Evolutionary conservation across 2,888 invertebrate genomes (phyloP), one percentile per base, ranked within the genome.

Genomic region (Heliconius ethilla): DNA sequence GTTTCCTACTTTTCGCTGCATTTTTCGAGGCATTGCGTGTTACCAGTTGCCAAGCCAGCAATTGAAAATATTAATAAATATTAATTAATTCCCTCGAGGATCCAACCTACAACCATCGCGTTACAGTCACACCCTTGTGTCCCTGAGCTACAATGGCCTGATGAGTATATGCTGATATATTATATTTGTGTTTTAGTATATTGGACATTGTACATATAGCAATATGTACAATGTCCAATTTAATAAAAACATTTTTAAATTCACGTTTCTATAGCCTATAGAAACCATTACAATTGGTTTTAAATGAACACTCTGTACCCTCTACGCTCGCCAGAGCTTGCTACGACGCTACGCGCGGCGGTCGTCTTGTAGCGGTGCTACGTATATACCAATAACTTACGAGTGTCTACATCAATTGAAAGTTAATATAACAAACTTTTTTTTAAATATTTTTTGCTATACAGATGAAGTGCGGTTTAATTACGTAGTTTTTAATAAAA

Each of bases 331-430:
- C n/a, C 82, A 81, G 37, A 70, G 73, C 25, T 37, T n/a, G 75
- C 85, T 88, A 87, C 88, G 87, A 73, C 80, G 87, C 87, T 89
- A 89, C 90, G 87, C 79, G 79, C 85, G 75, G 74, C 82, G 83
- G 84, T 82, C 87, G 88, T 79, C 69, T 81, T 86, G 86, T 86
- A 85, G 55, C 63, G 67, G 75, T 18, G 65, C 67, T 65, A 72
- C 70, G 62, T 6, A 37, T 84, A 76, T 80, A 74, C 76, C 67
- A 27, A n/a, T 22, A 67, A 67, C n/a, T n/a, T 67, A n/a, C 67
- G 25, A 15, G 13, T 40, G n/a, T 67, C 40, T 40, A 2, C 2
- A 67, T 67, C 7, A 9, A 13, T 40, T 13, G 2, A 25, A 67
- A 40, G 37, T 37, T 67, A 37, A 6, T 6, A 25, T 25, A 13